Evolutionary conservation across 2,797 vertebrate species (phyloP).

Genomic region (Philypnodon macrostomus): DNA sequence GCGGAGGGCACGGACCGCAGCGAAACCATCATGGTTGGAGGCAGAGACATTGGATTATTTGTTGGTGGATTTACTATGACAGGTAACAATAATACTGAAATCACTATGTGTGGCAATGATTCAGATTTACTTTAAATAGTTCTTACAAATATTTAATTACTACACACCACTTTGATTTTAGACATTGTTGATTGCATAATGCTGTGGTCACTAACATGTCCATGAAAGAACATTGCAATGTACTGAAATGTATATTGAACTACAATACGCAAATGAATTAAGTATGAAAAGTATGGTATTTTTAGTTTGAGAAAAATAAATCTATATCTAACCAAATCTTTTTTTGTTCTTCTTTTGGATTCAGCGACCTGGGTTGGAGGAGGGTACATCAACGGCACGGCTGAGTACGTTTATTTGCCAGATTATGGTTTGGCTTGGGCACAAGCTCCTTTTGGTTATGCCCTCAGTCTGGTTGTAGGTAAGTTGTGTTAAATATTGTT

Average conservation of each 20-base stretch:
- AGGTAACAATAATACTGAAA: constrained; percentile 78
- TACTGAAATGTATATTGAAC: background rate
- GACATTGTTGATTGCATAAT: no score
- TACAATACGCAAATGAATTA: no score
- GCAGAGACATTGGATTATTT: constrained; percentile 92
- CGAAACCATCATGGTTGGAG: constrained; percentile 94
- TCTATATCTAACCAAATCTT: no score
- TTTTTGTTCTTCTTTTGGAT: constrained; percentile 10
- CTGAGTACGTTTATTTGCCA: constrained; percentile 94
- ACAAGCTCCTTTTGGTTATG: constrained; percentile 96
- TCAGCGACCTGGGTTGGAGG: constrained; percentile 98
- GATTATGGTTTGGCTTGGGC: constrained; percentile 92
- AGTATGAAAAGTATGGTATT: constrained; percentile 70
- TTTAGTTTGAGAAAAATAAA: no score
- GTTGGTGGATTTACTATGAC: constrained; percentile 99
- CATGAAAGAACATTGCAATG: no score
- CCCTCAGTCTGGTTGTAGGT: constrained; percentile 94
- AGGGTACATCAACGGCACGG: constrained; percentile 97
- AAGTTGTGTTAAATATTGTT: constrained; percentile 48
- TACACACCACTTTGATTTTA: no score
- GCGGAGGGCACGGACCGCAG: constrained; percentile 78
- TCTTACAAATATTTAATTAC: no score
- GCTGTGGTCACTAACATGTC: no score
- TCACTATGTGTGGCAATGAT: no score
- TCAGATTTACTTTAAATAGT: no score